phyloP scores from a whole-genome alignment of 2,797 vertebrate genomes.

The Lycodopsis pacificus region DNA sequence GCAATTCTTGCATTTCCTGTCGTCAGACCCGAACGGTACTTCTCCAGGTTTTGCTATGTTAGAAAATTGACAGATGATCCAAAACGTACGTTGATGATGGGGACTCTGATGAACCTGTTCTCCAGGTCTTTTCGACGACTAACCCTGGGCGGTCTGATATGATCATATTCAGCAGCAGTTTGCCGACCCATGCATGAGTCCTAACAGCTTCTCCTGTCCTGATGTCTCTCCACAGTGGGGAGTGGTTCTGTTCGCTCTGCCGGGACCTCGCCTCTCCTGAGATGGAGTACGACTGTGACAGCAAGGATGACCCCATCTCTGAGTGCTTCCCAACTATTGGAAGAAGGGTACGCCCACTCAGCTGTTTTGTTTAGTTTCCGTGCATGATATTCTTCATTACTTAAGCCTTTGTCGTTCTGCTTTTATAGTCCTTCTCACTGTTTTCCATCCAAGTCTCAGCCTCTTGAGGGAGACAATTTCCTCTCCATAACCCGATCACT shows the following conservation, averaged over 20 bases:
- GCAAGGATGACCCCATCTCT: conserved; percentile 67
- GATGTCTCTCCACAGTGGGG: conserved; percentile 84
- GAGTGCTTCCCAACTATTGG: conserved; percentile 81
- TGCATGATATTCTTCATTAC: neutral
- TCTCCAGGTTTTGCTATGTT: neutral
- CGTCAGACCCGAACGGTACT: neutral
- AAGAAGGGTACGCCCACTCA: conserved; percentile 86
- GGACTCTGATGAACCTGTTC: neutral
- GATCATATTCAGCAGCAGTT: neutral
- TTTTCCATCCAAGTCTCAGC: neutral
- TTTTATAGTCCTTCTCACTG: neutral
- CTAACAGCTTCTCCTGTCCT: neutral
- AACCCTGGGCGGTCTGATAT: neutral
- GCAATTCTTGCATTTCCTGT: neutral
- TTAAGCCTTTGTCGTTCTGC: neutral
- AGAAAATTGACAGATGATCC: neutral
- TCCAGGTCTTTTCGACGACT: neutral
- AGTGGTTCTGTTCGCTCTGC: conserved; percentile 97
- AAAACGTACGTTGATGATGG: neutral
- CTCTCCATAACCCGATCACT: neutral
- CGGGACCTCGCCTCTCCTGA: conserved; percentile 89
- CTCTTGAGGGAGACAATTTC: neutral
- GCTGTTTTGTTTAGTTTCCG: neutral
- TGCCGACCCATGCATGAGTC: neutral
- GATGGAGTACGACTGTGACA: conserved; percentile 90